Percentiles rank a stretch among this genome's conserved stretches.
Evolutionary conservation across 2,113 vertebrate species (phyloP).

Genomic region (Agapornis roseicollis): DNA sequence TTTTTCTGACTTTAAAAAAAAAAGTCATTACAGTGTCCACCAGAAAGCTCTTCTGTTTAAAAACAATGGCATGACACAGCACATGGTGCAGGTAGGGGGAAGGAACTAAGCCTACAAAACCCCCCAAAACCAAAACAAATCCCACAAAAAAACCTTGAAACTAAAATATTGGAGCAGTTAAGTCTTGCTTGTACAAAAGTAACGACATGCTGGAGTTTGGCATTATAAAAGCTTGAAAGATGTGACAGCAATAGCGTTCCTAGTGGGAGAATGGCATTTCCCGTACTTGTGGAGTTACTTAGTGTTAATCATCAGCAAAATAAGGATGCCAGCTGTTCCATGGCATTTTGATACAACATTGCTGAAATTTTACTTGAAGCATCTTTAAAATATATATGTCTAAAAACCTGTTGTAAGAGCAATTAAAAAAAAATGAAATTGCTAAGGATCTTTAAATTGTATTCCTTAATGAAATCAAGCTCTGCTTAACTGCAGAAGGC

Average conservation of each 20-base stretch:
- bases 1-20: background rate
- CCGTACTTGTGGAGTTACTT: background rate
- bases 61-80: background rate
- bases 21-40: background rate
- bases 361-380: background rate
- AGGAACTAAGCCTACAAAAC: background rate
- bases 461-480: background rate
- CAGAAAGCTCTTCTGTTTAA: background rate
- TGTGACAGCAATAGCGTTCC: background rate
- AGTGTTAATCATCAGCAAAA: background rate
- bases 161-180: background rate
- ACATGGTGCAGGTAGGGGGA: background rate
- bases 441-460: background rate
- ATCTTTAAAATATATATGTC: background rate
- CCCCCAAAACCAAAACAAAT: background rate
- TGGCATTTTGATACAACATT: slow-evolving; percentile 55
- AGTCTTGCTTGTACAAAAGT: background rate
- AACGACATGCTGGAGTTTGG: background rate
- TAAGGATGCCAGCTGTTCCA: slow-evolving; percentile 49
- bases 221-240: slow-evolving; percentile 38
- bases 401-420: background rate
- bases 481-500: background rate
- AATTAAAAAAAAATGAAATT: background rate
- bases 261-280: slow-evolving; percentile 34
- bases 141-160: background rate